These are phyloP conservation scores for Epinephelus cyanopodus DNA, from an alignment of 2,113 vertebrate species.

Conservation along the genomic window DNA sequence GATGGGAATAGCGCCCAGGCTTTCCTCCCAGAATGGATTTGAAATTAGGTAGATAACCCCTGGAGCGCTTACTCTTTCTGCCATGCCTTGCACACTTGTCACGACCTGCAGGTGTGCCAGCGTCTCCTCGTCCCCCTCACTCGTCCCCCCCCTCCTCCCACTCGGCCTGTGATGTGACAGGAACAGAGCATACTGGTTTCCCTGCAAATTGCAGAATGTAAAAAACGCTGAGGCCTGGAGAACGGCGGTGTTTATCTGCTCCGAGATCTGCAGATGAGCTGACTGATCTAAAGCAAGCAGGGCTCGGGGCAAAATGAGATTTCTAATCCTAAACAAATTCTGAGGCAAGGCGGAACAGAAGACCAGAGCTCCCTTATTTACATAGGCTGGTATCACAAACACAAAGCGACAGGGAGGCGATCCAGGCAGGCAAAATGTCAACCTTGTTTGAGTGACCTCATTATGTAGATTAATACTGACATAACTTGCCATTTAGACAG, in stretches of 20 bases:
- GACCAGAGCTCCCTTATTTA: conserved; percentile 77
- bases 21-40: conserved; percentile 68
- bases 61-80: conserved; percentile 63
- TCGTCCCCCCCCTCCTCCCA: conserved; percentile 16
- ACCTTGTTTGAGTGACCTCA: conserved; percentile 78
- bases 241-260: conserved; percentile 74
- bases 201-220: conserved; percentile 68
- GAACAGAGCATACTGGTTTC: conserved; percentile 63
- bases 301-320: conserved; percentile 78
- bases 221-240: conserved; percentile 70
- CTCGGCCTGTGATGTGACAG: conserved; percentile 60
- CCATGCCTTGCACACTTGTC: conserved; percentile 68
- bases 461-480: conserved; percentile 75
- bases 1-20: conserved; percentile 65
- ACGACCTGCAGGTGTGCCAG: conserved; percentile 67
- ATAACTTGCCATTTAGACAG: conserved; percentile 73
- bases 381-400: conserved; percentile 78
- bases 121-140: conserved; percentile 18
- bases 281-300: conserved; percentile 81
- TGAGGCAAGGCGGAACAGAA: conserved; percentile 71
- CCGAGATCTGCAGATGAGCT: conserved; percentile 80
- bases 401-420: conserved; percentile 69
- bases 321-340: conserved; percentile 82
- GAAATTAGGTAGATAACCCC: conserved; percentile 78
- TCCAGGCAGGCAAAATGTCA: conserved; percentile 76